phyloP scores from a whole-genome alignment of 2,113 vertebrate genomes.

The Cochlearius cochlearius region DNA sequence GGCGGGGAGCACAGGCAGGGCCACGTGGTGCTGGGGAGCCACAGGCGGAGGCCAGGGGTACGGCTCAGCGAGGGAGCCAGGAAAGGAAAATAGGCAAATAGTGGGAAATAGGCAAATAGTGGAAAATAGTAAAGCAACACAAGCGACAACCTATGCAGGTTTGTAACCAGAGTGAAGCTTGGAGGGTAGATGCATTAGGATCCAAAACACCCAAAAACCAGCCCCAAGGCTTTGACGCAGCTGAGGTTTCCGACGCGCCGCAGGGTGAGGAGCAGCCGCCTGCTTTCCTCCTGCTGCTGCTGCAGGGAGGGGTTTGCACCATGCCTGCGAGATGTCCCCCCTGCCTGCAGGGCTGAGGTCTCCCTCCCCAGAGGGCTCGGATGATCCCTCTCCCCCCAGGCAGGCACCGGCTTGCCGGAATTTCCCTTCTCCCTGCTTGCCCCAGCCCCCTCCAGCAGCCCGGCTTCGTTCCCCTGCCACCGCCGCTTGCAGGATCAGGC shows the following conservation, averaged over 20 bases:
- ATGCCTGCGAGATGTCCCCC: not conserved
- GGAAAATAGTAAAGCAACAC: not conserved
- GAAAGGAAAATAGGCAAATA: not conserved
- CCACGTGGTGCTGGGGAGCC: not conserved
- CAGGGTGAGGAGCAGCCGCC: not conserved
- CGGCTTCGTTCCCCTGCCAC: not conserved
- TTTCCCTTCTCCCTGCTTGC: not conserved
- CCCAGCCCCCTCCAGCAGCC: not conserved
- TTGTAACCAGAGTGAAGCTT: not conserved
- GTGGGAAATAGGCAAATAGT: no score
- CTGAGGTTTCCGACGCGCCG: not conserved
- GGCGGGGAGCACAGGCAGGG: not conserved
- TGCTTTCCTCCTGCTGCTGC: not conserved
- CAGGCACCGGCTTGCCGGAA: not conserved
- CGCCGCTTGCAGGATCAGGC: not conserved
- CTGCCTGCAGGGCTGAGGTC: not conserved
- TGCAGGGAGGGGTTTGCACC: not conserved
- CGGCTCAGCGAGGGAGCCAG: not conserved
- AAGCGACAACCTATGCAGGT: not conserved
- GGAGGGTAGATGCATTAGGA: not conserved
- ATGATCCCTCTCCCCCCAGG: fast-evolving
- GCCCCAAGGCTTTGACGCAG: not conserved
- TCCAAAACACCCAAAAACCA: not conserved
- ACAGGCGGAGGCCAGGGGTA: not conserved
- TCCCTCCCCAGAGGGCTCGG: not conserved